Evolutionary conservation across 2,113 vertebrate genomes (phyloP).

Genomic region (Gymnorhina tibicen): DNA sequence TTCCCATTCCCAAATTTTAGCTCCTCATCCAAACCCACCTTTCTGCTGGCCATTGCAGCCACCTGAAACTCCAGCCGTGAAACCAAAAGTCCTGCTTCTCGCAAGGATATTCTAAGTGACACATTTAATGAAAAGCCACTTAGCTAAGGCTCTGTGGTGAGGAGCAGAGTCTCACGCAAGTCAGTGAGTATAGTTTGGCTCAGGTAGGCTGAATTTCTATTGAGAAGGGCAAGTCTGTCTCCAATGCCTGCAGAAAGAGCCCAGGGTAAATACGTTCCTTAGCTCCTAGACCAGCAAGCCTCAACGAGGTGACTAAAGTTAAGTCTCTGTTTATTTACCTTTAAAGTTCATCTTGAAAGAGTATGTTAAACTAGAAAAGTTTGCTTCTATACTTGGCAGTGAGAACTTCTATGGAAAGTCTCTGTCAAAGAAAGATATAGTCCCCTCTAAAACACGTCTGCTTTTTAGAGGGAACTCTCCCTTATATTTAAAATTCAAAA

Average conservation of each 20-base stretch:
- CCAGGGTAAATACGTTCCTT: background rate
- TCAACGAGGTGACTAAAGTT: background rate
- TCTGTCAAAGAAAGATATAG: background rate
- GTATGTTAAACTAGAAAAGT: background rate
- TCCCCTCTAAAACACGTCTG: background rate
- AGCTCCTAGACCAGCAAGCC: background rate
- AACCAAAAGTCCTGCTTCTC: background rate
- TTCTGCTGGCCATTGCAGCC: background rate
- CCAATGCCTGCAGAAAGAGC: background rate
- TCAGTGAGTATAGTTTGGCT: background rate
- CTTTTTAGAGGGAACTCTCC: background rate
- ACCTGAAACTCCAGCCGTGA: background rate
- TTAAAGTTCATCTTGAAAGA: background rate
- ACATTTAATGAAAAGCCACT: background rate
- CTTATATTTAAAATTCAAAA: background rate
- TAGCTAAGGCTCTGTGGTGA: background rate
- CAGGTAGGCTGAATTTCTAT: background rate
- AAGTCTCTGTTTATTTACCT: background rate
- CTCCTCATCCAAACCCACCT: background rate
- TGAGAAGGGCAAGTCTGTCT: background rate
- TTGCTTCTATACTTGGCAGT: background rate
- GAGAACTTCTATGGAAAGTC: background rate
- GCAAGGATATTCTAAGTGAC: background rate
- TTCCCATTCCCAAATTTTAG: background rate
- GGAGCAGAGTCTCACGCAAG: background rate